A percentile compares a stretch with the other conserved stretches of the same genome.
These are phyloP conservation scores for Miichthys miiuy DNA, from an alignment of 2,797 vertebrate species.

Conservation along the genomic window DNA sequence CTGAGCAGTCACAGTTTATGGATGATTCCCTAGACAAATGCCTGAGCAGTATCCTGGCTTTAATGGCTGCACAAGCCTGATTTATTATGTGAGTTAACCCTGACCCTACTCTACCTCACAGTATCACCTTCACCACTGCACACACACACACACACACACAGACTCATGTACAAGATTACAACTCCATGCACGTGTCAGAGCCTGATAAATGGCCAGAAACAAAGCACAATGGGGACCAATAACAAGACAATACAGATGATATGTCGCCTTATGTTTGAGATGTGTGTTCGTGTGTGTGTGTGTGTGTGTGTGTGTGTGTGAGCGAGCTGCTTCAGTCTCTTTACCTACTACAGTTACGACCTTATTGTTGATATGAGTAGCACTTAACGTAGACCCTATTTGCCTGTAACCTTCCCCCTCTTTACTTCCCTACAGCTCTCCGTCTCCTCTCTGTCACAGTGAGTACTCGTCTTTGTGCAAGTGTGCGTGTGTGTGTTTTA, in stretches of 20 bases:
- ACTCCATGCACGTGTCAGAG: constrained; percentile 7
- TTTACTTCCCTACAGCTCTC: constrained; percentile 27
- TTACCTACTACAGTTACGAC: constrained; percentile 85
- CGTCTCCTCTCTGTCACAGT: constrained; percentile 15
- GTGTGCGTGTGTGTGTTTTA: constrained; percentile 37
- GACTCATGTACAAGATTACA: constrained; percentile 16
- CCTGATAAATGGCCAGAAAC: constrained; percentile 66
- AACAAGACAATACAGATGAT: constrained; percentile 45
- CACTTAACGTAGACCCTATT: constrained; percentile 47
- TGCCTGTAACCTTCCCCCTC: constrained; percentile 42
- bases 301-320: constrained; percentile 12
- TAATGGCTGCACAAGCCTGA: constrained; percentile 54
- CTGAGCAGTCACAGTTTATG: constrained; percentile 45
- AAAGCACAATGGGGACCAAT: constrained; percentile 44
- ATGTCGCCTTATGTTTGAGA: constrained; percentile 22
- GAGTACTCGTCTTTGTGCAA: constrained; percentile 19
- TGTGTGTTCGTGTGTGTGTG: constrained; percentile 12
- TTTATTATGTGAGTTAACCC: constrained; percentile 65
- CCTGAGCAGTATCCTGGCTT: constrained; percentile 33
- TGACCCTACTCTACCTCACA: constrained; percentile 49
- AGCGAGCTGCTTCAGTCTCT: constrained; percentile 45
- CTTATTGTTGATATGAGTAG: constrained; percentile 73
- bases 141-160: background rate
- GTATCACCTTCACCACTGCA: constrained; percentile 25
- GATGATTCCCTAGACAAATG: constrained; percentile 54